Base-by-base conservation (phyloP, 1,140 invertebrate genomes). In the Temnothorax nylanderi region DNA sequence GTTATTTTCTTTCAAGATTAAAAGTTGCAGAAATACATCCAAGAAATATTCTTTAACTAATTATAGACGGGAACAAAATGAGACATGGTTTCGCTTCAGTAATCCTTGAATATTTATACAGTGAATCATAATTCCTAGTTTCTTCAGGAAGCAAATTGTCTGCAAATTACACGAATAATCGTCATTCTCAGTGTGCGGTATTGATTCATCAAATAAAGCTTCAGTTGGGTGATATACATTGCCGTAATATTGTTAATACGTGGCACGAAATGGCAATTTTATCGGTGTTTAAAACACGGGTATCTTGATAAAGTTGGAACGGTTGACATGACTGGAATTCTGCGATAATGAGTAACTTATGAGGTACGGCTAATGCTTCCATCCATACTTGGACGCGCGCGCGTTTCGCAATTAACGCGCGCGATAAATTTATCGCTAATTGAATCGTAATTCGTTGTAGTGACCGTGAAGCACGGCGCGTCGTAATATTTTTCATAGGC, bases 381-480 rank as follows among this genome's bases (percentile, higher is more conserved):
- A 58, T 34, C 47, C 18, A 56, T 21, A 8, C 67, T 34, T 21
- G 51, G 7, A 13, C 16, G 34, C 37, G 34, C 37, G 51, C 8
- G n/a, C 26, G 8, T 47, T 74, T 82, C 41, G 4, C 41, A 49
- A 84, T 84, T 84, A 84, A 82, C 18, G 8, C 7, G 13, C 21
- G 54, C 69, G 54, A 75, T 75, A 54, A 84, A 84, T 84, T 84
- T 84, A 84, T 75, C 80, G 80, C 32, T 84, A 75, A 75, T 82
- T 82, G 54, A 26, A 60, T 74, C 54, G 13, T 82, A 60, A 72
- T 74, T 84, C 8, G 80, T 62, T 41, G n/a, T 74, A 13, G 26
- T 16, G 26, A 60, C 69, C 69, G 13, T 65, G 76, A 85, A 71
- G 76, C 60, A 88, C 74, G 85, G 41, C 51, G 76, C 49, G 58